Percentiles rank a stretch among this genome's conserved stretches.
Evolutionary conservation across 1,140 invertebrate genomes (phyloP).

Genomic region (Tetragnatha versicolor): DNA sequence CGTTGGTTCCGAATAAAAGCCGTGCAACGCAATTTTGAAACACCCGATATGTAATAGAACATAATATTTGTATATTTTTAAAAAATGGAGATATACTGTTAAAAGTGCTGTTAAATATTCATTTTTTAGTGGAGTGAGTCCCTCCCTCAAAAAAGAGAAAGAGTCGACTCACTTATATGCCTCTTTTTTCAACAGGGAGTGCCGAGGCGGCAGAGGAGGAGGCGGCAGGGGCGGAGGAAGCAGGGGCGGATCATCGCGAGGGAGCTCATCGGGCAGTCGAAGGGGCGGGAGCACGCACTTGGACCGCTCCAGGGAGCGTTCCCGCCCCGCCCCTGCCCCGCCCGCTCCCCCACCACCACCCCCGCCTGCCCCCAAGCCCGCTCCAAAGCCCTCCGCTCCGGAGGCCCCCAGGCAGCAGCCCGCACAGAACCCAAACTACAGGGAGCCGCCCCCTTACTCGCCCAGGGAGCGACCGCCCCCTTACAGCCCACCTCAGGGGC

Average conservation of each 20-base stretch:
- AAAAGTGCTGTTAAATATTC: too few relatives aligned
- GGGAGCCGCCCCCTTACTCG: conserved; percentile 13
- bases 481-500: background rate
- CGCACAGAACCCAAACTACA: conserved; percentile 30
- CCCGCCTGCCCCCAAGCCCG: background rate
- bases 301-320: background rate
- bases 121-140: too few relatives aligned
- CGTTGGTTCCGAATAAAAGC: too few relatives aligned
- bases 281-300: background rate
- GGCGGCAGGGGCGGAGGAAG: conserved; percentile 29
- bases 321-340: background rate
- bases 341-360: background rate
- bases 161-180: too few relatives aligned
- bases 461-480: background rate
- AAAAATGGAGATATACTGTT: too few relatives aligned
- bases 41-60: too few relatives aligned
- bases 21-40: too few relatives aligned
- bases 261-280: background rate
- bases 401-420: background rate
- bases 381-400: background rate
- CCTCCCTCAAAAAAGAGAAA: too few relatives aligned
- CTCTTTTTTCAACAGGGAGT: too few relatives aligned
- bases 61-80: too few relatives aligned
- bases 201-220: conserved; percentile 14
- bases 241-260: background rate